phyloP scores from a whole-genome alignment of 2,888 invertebrate species.

The Lasioglossum zephyrum region DNA sequence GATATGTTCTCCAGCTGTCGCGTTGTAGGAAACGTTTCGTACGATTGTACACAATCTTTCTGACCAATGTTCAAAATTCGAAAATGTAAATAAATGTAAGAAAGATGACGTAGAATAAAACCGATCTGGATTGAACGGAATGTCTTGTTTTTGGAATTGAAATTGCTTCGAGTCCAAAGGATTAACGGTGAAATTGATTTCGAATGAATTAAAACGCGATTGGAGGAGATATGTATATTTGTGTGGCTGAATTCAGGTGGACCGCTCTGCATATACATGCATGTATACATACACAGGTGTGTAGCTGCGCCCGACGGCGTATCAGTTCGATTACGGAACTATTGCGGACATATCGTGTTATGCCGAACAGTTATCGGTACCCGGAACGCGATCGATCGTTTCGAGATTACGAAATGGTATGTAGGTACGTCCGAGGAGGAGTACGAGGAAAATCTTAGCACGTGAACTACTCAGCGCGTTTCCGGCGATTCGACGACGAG shows the following conservation, averaged over 20 bases:
- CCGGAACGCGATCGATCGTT: constrained; percentile 67
- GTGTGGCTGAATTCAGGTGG: background rate
- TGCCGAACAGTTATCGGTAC: constrained; percentile 56
- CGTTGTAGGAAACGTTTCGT: no score
- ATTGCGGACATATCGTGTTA: constrained; percentile 45
- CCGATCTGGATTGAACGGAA: no score
- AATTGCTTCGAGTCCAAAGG: no score
- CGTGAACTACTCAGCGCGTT: constrained; percentile 40
- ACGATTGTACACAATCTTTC: no score
- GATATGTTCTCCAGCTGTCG: no score
- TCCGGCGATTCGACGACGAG: constrained; percentile 27
- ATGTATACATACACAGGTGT: constrained; percentile 5
- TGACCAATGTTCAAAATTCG: no score
- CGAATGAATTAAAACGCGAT: background rate
- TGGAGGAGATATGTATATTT: background rate
- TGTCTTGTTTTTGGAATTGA: no score
- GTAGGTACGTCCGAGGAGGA: constrained; percentile 30
- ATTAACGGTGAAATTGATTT: background rate
- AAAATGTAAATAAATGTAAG: no score
- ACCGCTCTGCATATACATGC: background rate
- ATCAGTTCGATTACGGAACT: constrained; percentile 54
- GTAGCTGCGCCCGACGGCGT: constrained; percentile 16
- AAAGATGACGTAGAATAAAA: no score
- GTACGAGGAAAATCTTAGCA: constrained; percentile 50
- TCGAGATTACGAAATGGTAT: constrained; percentile 61